Conservation (phyloP, 2,888 invertebrate species). For the Diploptera punctata region DNA sequence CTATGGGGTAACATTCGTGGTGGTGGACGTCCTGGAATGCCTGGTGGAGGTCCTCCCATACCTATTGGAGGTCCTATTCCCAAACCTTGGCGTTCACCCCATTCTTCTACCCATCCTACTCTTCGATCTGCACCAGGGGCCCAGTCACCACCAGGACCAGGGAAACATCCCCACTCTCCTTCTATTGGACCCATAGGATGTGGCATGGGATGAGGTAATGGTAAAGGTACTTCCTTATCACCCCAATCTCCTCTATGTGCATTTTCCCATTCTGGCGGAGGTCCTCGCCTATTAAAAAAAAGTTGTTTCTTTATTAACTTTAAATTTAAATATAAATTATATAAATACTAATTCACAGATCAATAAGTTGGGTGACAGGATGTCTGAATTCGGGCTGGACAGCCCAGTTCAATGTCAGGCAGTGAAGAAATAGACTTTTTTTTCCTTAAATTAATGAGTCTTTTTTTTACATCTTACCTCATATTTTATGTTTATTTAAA, state of each 20-base stretch:
- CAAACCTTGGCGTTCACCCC: conserved; percentile 24
- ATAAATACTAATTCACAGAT: too few relatives aligned
- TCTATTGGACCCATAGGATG: conserved; percentile 28
- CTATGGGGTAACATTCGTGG: conserved; percentile 24
- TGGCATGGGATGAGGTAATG: not conserved
- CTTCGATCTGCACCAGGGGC: conserved; percentile 48
- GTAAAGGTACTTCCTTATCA: conserved; percentile 35
- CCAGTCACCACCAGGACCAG: conserved; percentile 37
- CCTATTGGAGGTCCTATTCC: conserved; percentile 38
- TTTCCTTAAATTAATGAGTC: too few relatives aligned
- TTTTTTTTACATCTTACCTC: too few relatives aligned
- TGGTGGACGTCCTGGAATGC: conserved; percentile 5
- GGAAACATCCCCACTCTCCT: conserved; percentile 39
- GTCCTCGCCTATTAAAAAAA: conserved; percentile 29
- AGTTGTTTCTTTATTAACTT: not conserved
- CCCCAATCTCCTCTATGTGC: conserved; percentile 39
- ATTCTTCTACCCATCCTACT: conserved; percentile 58
- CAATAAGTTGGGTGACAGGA: too few relatives aligned
- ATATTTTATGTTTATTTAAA: too few relatives aligned
- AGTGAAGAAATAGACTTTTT: too few relatives aligned
- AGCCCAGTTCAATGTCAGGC: too few relatives aligned
- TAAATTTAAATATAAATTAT: too few relatives aligned
- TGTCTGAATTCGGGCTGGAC: too few relatives aligned
- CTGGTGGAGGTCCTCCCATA: conserved; percentile 13
- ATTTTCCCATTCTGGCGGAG: conserved; percentile 40